These are phyloP conservation scores for Arenaria interpres DNA, from an alignment of 2,113 vertebrate species.

Conservation along the genomic window DNA sequence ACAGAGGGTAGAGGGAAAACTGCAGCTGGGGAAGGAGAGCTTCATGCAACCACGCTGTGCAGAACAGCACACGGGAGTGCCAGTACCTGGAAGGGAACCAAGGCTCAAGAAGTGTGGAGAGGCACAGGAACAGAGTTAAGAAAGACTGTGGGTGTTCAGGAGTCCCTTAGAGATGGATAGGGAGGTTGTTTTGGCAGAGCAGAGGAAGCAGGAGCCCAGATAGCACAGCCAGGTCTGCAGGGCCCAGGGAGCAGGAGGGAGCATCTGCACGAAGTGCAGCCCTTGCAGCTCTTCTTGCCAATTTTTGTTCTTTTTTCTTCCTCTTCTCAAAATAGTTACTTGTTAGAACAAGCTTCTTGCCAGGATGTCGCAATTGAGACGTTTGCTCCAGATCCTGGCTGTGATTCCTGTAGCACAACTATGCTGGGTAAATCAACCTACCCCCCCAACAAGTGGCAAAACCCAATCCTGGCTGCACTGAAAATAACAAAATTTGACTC, in stretches of 20 bases:
- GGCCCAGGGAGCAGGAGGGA: neutral
- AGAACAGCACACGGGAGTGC: rapidly evolving
- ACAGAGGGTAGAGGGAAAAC: neutral
- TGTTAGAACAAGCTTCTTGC: slow-evolving; percentile 45
- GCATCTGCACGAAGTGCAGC: neutral
- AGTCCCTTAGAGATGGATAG: neutral
- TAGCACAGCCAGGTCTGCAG: neutral
- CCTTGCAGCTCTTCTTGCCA: neutral
- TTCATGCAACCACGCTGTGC: rapidly evolving
- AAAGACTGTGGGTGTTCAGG: neutral
- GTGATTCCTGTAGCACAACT: neutral
- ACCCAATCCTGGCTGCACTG: neutral
- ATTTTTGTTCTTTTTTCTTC: neutral
- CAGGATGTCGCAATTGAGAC: slow-evolving; percentile 32
- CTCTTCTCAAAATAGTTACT: slow-evolving; percentile 39
- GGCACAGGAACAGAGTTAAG: neutral
- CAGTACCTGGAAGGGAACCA: neutral
- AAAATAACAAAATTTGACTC: slow-evolving; percentile 41
- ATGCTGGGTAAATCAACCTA: neutral
- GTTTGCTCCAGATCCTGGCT: slow-evolving; percentile 47
- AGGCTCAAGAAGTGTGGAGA: neutral
- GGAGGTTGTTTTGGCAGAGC: neutral
- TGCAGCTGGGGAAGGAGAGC: neutral
- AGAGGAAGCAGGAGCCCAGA: neutral
- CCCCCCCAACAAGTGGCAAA: neutral